A percentile compares a stretch with the other conserved stretches of the same genome.
These are phyloP conservation scores for Gavia stellata DNA, from an alignment of 2,113 vertebrate species.

Conservation along the genomic window DNA sequence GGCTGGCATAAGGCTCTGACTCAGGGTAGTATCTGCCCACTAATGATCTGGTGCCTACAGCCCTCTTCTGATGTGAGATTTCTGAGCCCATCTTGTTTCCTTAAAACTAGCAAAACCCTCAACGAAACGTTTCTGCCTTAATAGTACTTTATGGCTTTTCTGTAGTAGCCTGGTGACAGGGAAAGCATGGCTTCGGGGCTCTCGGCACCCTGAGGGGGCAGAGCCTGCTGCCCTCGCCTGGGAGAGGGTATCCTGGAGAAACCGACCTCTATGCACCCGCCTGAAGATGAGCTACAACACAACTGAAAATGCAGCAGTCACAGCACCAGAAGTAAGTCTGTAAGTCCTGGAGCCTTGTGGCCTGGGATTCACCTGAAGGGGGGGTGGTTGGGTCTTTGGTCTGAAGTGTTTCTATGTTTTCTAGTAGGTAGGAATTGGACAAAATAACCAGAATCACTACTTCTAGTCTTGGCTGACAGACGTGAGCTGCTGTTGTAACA, in stretches of 20 bases:
- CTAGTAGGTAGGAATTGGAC: neutral
- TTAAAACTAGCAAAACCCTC: neutral
- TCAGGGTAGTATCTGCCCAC: slow-evolving; percentile 53
- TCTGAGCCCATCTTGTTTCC: slow-evolving; percentile 15
- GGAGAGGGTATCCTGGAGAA: neutral
- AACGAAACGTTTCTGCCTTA: neutral
- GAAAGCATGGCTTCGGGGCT: neutral
- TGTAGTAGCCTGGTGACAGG: neutral
- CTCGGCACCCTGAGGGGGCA: neutral
- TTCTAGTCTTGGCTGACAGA: neutral
- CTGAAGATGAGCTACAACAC: slow-evolving; percentile 23
- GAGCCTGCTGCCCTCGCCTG: neutral
- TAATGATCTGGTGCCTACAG: slow-evolving; percentile 43
- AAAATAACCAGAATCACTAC: neutral
- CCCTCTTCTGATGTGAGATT: neutral
- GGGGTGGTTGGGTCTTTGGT: neutral
- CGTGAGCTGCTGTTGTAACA: neutral
- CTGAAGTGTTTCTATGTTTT: neutral
- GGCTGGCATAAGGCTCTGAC: slow-evolving; percentile 57
- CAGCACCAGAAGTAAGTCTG: slow-evolving; percentile 43
- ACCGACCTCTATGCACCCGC: neutral
- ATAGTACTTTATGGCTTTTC: neutral
- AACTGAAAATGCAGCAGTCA: neutral
- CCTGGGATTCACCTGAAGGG: neutral
- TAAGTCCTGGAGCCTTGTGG: neutral